A percentile compares a stretch with the other conserved stretches of the same genome.
Evolutionary conservation across 2,797 vertebrate genomes (phyloP).

Genomic region (Hylomyscus alleni): DNA sequence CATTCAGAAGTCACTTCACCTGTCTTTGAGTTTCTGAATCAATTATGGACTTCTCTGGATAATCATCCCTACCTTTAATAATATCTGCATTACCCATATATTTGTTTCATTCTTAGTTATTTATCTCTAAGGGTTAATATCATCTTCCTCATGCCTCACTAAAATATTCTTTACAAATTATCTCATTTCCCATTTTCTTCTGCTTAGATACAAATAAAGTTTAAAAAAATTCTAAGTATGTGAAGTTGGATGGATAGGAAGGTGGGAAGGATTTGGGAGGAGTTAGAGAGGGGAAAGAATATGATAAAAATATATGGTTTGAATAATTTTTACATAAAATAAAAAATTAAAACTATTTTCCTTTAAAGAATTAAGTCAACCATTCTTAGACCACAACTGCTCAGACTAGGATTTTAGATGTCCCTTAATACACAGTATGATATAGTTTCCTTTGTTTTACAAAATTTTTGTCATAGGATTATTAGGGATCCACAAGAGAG

Average conservation of each 20-base stretch:
- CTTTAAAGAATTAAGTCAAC: conserved; percentile 30
- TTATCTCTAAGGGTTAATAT: conserved; percentile 30
- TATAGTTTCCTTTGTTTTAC: neutral
- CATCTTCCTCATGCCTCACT: neutral
- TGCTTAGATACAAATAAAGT: conserved; percentile 23
- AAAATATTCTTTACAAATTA: neutral
- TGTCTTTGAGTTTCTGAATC: neutral
- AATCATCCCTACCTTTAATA: neutral
- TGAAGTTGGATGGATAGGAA: neutral
- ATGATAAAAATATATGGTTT: neutral
- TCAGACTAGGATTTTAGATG: conserved; percentile 36
- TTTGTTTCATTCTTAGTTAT: conserved; percentile 5
- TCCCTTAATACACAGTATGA: neutral
- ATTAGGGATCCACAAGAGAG: neutral
- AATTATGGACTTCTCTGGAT: conserved; percentile 41
- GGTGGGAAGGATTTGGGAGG: neutral
- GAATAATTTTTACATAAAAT: neutral
- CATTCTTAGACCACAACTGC: conserved; percentile 29
- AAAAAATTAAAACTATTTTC: neutral
- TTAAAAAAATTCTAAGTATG: neutral
- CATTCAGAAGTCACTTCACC: neutral
- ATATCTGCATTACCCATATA: neutral
- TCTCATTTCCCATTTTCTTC: neutral
- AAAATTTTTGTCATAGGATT: conserved; percentile 21
- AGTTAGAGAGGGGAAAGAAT: neutral